A percentile compares a stretch with the other conserved stretches of the same genome.
phyloP scores from a whole-genome alignment of 2,797 vertebrate species.

The Simalia tracyae region DNA sequence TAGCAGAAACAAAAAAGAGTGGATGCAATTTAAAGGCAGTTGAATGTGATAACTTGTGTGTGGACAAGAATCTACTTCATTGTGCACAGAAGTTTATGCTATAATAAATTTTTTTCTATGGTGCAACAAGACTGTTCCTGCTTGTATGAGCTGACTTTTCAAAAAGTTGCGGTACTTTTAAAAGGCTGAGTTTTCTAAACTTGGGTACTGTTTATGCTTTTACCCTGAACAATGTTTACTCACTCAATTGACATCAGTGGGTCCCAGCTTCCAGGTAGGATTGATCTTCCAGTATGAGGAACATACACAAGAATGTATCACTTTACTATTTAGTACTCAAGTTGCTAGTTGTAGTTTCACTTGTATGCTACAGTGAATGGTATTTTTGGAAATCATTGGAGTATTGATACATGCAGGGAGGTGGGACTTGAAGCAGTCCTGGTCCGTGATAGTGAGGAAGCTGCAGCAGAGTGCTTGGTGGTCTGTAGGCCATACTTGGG shows the following conservation, averaged over 20 bases:
- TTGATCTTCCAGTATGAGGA: not conserved
- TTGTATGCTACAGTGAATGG: not conserved
- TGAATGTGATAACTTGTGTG: not conserved
- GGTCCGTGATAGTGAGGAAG: not conserved
- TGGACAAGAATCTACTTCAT: not conserved
- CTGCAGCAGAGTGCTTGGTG: not conserved
- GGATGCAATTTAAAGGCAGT: not conserved
- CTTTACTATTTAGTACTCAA: not conserved
- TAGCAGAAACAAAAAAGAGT: not conserved
- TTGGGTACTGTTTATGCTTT: not conserved
- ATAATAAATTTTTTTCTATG: not conserved
- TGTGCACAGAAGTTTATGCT: not conserved
- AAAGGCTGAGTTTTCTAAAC: not conserved
- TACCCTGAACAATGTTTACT: not conserved
- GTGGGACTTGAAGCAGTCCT: not conserved
- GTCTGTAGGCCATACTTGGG: not conserved
- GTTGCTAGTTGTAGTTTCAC: not conserved
- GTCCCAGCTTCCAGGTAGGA: not conserved
- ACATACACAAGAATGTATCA: not conserved
- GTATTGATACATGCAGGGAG: not conserved
- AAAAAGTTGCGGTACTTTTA: not conserved
- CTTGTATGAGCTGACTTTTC: not conserved
- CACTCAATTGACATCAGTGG: too few species aligned
- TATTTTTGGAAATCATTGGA: not conserved
- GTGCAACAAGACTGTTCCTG: not conserved